Base-by-base conservation (phyloP, 2,888 invertebrate species). In the Volucella inanis region DNA sequence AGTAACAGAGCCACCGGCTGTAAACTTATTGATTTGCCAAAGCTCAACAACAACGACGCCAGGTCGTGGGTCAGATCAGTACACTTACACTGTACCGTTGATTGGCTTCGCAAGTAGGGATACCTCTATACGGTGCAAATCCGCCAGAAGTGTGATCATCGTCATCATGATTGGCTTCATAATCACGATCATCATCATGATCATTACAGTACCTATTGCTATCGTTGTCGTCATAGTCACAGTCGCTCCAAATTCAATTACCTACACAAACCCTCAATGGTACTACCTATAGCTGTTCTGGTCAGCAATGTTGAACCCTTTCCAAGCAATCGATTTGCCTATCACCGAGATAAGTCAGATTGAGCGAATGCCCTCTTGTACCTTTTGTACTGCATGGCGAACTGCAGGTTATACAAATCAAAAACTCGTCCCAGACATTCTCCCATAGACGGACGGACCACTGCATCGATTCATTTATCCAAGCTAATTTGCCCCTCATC, bases 1-100 rank as follows among this genome's bases (percentile, higher is more conserved):
- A n/a, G n/a, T 43, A 76, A 47, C 62, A 81, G 76, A 77, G 81
- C 85, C 85, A 81, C 72, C 55, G 85, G 85, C 81, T 68, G 76
- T 80, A 81, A 85, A 81, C 80, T 72, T 81, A 81, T 85, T 81
- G 85, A 68, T 81, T 77, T 68, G 81, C 76, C 55, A 77, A 81
- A 81, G 72, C 72, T 77, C 68, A 38, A 52, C 67, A 6, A 31
- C 31, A 0, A 6, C 31, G 31, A 31, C 31, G 74, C 14, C 77
- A 77, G 85, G 85, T 85, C 85, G 85, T 81, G 85, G 85, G 85
- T 85, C 85, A 85, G 81, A 85, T 85, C 77, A 57, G 67, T 81
- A 71, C 76, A 77, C 64, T 71, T 76, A 67, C 59, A 70, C 57
- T 59, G 70, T 43, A 38, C 59, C 77, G 31, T 31, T 61, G 77